Evolutionary conservation across 2,888 invertebrate genomes (phyloP).

Genomic region (Lepidochrysops patricia): DNA sequence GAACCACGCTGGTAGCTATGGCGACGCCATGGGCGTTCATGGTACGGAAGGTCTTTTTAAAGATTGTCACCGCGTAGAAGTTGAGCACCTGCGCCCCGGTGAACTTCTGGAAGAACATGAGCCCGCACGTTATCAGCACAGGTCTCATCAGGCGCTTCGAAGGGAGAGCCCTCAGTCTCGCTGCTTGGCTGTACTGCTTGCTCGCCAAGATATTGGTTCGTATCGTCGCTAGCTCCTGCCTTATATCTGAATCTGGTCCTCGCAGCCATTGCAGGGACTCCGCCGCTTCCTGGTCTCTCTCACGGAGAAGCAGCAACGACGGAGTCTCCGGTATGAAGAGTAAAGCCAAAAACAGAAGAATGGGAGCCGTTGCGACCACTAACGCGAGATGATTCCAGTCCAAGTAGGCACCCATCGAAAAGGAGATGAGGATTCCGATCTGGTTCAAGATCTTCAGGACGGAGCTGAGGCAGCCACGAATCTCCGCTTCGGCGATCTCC

Average conservation of each 20-base stretch:
- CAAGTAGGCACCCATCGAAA: conserved; percentile 85
- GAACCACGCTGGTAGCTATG: conserved; percentile 87
- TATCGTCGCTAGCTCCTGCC: conserved; percentile 81
- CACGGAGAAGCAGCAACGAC: conserved; percentile 83
- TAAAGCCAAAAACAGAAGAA: conserved; percentile 82
- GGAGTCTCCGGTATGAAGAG: conserved; percentile 92
- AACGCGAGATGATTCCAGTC: conserved; percentile 89
- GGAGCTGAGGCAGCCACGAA: conserved; percentile 89
- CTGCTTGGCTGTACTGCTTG: conserved; percentile 47
- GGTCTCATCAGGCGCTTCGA: conserved; percentile 76
- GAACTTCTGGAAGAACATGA: conserved; percentile 92
- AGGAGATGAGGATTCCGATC: conserved; percentile 87
- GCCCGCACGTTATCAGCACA: conserved; percentile 85
- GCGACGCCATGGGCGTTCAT: conserved; percentile 89
- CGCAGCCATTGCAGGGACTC: conserved; percentile 86
- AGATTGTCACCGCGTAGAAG: conserved; percentile 89
- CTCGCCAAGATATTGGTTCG: conserved; percentile 79
- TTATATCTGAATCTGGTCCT: conserved; percentile 83
- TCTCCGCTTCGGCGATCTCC: conserved; percentile 90
- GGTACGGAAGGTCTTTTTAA: conserved; percentile 85
- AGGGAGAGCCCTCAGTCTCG: conserved; percentile 49
- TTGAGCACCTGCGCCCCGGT: conserved; percentile 88
- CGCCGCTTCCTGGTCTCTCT: conserved; percentile 83
- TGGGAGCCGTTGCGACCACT: conserved; percentile 83
- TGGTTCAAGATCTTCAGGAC: conserved; percentile 89